These are phyloP conservation scores for Acronicta leporina DNA, from an alignment of 2,888 invertebrate genomes.

Conservation along the genomic window DNA sequence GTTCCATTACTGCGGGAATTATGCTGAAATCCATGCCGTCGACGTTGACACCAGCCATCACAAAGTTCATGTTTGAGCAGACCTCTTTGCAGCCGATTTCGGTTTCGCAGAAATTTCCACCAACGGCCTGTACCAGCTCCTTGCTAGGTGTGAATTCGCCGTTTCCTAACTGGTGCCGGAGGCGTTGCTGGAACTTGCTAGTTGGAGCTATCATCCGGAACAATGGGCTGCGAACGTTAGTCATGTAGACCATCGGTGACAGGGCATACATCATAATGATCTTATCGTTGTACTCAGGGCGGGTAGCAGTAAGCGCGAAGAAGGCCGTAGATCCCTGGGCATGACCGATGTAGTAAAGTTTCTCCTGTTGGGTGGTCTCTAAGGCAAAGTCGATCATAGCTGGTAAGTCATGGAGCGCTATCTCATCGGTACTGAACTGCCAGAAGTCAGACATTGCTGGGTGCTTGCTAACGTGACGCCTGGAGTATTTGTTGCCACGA, in stretches of 20 bases:
- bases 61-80: constrained; percentile 90
- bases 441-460: constrained; percentile 78
- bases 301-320: constrained; percentile 75
- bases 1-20: constrained; percentile 86
- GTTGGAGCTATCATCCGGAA: constrained; percentile 79
- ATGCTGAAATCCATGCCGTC: constrained; percentile 86
- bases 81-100: constrained; percentile 81
- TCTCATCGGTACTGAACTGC: constrained; percentile 82
- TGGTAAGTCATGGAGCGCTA: constrained; percentile 80
- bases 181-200: constrained; percentile 67
- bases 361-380: constrained; percentile 69
- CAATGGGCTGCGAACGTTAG: constrained; percentile 78
- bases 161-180: constrained; percentile 68
- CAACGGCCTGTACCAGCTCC: constrained; percentile 69
- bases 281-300: constrained; percentile 79
- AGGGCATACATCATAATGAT: constrained; percentile 79
- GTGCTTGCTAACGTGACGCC: constrained; percentile 76
- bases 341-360: constrained; percentile 80
- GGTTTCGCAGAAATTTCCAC: constrained; percentile 76
- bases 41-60: constrained; percentile 89
- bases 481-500: constrained; percentile 81
- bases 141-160: constrained; percentile 74
- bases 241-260: constrained; percentile 84
- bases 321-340: constrained; percentile 76
- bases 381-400: constrained; percentile 82